Conservation (phyloP, 2,888 invertebrate genomes). For the Blastobasis lacticolella region DNA sequence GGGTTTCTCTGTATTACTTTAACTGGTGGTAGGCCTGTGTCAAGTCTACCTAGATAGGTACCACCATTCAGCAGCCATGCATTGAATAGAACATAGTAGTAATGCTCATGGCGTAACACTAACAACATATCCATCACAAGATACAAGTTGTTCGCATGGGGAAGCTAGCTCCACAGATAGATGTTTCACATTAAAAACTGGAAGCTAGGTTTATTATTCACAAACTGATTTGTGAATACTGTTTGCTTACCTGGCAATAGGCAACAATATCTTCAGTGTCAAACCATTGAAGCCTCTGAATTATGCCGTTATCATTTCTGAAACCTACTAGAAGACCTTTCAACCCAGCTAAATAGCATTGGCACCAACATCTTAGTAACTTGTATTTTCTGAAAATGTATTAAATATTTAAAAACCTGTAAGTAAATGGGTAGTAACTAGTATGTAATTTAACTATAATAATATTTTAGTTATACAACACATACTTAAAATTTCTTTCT, state of each 20-base stretch:
- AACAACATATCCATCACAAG: not conserved
- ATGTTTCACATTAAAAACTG: not conserved
- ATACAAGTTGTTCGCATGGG: not conserved
- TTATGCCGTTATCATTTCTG: slow-evolving; percentile 27
- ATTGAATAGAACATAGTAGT: not conserved
- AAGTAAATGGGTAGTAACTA: too few species aligned
- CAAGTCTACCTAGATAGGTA: not conserved
- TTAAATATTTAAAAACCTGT: not conserved
- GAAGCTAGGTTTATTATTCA: not conserved
- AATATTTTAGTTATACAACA: slow-evolving; percentile 2
- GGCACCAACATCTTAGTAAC: slow-evolving; percentile 30
- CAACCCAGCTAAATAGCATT: slow-evolving; percentile 27
- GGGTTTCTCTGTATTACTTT: too few species aligned
- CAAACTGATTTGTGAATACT: not conserved
- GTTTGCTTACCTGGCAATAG: slow-evolving; percentile 21
- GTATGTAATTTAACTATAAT: too few species aligned
- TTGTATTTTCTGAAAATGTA: slow-evolving; percentile 24
- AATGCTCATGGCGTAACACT: not conserved
- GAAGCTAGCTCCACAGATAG: not conserved
- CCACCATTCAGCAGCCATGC: not conserved
- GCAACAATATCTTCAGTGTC: slow-evolving; percentile 21
- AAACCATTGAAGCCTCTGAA: slow-evolving; percentile 25
- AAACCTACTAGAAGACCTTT: slow-evolving; percentile 30
- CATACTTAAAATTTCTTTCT: slow-evolving; percentile 29
- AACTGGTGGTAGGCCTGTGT: not conserved